Percentiles rank a stretch among this genome's conserved stretches.
Evolutionary conservation across 1,140 invertebrate genomes (phyloP).

Genomic region (Coelopa frigida): DNA sequence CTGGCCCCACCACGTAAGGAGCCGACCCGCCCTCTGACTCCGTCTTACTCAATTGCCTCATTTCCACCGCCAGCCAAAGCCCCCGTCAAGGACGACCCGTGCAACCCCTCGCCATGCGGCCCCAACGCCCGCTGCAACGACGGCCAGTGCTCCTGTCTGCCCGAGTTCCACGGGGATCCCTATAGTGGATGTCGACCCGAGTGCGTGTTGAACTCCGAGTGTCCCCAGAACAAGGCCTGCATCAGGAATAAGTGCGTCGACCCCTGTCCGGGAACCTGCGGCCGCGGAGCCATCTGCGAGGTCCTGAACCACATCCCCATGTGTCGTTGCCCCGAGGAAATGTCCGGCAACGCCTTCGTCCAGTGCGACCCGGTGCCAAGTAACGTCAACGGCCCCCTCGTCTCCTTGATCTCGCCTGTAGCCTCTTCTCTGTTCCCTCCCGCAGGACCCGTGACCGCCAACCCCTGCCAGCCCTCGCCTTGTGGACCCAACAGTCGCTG

Average conservation of each 20-base stretch:
- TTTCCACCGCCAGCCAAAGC: slow-evolving; percentile 47
- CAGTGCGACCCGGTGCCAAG: slow-evolving; percentile 43
- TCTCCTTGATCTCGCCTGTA: slow-evolving; percentile 28
- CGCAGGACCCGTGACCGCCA: slow-evolving; percentile 46
- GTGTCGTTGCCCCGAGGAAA: slow-evolving; percentile 55
- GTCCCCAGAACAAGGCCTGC: slow-evolving; percentile 54
- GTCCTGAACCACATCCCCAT: slow-evolving; percentile 59
- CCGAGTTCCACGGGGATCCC: slow-evolving; percentile 55
- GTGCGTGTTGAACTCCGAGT: slow-evolving; percentile 43
- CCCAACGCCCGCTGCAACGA: slow-evolving; percentile 58
- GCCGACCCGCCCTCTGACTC: slow-evolving; percentile 21
- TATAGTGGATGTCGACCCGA: slow-evolving; percentile 40
- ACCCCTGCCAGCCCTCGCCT: slow-evolving; percentile 54
- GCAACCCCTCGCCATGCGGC: slow-evolving; percentile 63
- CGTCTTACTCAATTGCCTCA: neutral
- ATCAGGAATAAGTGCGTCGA: slow-evolving; percentile 57
- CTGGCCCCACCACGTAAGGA: slow-evolving; percentile 42
- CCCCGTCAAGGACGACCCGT: slow-evolving; percentile 43
- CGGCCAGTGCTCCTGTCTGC: slow-evolving; percentile 48
- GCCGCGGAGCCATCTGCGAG: slow-evolving; percentile 56
- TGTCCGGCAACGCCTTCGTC: slow-evolving; percentile 39
- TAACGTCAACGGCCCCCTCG: slow-evolving; percentile 14
- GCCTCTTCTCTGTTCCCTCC: slow-evolving; percentile 29
- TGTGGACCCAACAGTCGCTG: slow-evolving; percentile 54
- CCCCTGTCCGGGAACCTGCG: slow-evolving; percentile 62